Evolutionary conservation across 2,888 invertebrate genomes (phyloP).

Genomic region (Parthenolecanium corni): DNA sequence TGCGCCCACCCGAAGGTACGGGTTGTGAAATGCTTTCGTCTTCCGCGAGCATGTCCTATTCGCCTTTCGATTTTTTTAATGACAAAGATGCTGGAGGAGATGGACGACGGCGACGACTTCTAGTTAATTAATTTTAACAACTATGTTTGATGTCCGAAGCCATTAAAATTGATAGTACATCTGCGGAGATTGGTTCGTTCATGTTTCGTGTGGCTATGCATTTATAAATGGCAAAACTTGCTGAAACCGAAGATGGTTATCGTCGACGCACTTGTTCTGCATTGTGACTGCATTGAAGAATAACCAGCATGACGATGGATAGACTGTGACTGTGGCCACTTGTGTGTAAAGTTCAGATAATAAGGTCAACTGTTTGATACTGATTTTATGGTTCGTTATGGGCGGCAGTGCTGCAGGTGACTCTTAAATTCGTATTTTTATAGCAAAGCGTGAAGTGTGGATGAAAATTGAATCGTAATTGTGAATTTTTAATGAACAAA

Average conservation of each 20-base stretch:
- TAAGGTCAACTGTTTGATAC: conserved; percentile 11
- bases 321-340: background rate
- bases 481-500: no score
- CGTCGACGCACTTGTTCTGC: conserved; percentile 2
- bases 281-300: background rate
- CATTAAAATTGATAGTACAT: conserved; percentile 16
- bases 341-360: conserved; percentile 1
- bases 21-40: background rate
- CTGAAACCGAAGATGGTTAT: conserved; percentile 4
- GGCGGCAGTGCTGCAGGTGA: conserved; percentile 9
- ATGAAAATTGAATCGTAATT: background rate
- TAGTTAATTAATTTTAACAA: conserved; percentile 6
- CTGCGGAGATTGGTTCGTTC: conserved; percentile 1
- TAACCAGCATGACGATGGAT: background rate
- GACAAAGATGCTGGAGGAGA: background rate
- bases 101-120: background rate
- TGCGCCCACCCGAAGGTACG: background rate
- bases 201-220: background rate
- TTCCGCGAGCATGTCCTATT: background rate
- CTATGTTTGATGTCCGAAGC: conserved; percentile 13
- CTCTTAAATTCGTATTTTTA: background rate
- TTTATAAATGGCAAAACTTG: conserved; percentile 4
- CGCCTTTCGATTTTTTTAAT: background rate
- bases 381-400: conserved; percentile 12
- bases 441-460: background rate